Evolutionary conservation across 1,140 invertebrate genomes (phyloP), one percentile per base, ranked within the genome.

Genomic region (Trichonephila inaurata): DNA sequence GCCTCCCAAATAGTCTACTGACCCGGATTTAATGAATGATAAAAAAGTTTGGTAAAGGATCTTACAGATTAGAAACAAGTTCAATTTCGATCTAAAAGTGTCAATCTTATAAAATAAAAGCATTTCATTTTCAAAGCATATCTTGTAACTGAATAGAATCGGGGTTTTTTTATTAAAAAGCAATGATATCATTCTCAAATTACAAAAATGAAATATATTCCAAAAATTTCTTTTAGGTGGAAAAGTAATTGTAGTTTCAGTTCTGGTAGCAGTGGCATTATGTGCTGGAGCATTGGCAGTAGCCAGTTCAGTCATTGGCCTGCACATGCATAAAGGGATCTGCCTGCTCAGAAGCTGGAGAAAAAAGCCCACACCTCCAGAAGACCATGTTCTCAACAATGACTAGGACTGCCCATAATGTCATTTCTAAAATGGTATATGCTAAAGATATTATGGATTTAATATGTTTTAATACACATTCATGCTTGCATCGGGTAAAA

Each of bases 161-260:
- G 44, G 0, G 0, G 0, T 51, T 5, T 81, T 81, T 1, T 77
- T 77, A 64, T n/a, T n/a, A 66, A 66, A 66, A 66, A 2, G 10
- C 64, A 6, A 0, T 66, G 6, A 10, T 12, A 24, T 33, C 44
- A 51, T 3, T 51, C 24, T 69, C 2, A 69, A 69, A 69, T 69
- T 69, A 5, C 24, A n/a, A 24, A 69, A n/a, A 66, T 66, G 1
- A 69, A 69, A 69, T 12, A 6, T 5, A 51, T 51, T 51, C n/a
- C 2, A 83, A 21, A 21, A 58, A 51, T 60, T 86, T 64, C 64
- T 77, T 95, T 21, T 92, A 95, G 95, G 95, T 94, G 95, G 95
- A n/a, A 96, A 96, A 94, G 60, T 96, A 44, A 89, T 96, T 18
- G 95, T 95, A 40, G 95, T 95, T 10, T 95, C 96, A 3, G 86